phyloP scores from a whole-genome alignment of 2,888 invertebrate species.

The Sinhomidia bicolor region DNA sequence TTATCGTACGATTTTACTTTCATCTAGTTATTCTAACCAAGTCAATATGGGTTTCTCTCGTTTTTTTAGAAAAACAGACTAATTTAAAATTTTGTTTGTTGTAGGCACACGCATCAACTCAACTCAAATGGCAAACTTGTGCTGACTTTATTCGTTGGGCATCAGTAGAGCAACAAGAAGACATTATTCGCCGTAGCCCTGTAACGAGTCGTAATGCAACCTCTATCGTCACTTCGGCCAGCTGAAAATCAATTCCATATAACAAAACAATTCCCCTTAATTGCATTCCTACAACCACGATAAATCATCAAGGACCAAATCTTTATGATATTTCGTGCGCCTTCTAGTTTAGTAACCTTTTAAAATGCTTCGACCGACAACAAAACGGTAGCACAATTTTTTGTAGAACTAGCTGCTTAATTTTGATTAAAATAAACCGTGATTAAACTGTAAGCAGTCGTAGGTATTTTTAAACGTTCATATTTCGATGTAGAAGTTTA shows the following conservation, averaged over 20 bases:
- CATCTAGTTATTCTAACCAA: too few relatives aligned
- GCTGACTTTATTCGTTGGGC: conserved; percentile 79
- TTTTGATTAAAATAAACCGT: not conserved
- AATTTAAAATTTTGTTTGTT: not conserved
- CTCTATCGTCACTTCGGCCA: conserved; percentile 44
- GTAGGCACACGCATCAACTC: conserved; percentile 79
- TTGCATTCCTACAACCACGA: conserved; percentile 6
- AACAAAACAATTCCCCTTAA: not conserved
- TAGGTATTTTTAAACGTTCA: conserved; percentile 34
- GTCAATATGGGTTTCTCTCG: conserved; percentile 4
- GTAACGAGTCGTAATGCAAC: conserved; percentile 61
- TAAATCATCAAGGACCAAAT: not conserved
- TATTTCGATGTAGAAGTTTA: not conserved
- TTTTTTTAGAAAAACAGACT: not conserved
- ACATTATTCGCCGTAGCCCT: conserved; percentile 69
- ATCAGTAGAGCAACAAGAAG: conserved; percentile 70
- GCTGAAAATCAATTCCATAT: conserved; percentile 45
- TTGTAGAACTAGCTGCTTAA: not conserved
- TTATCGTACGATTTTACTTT: conserved; percentile 80
- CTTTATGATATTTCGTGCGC: not conserved
- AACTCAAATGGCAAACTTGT: conserved; percentile 80
- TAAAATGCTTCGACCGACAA: conserved; percentile 18
- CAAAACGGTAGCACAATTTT: not conserved
- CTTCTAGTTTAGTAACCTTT: not conserved
- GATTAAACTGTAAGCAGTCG: not conserved